A percentile compares a stretch with the other conserved stretches of the same genome.
These are phyloP conservation scores for Melinaea marsaeus DNA, from an alignment of 2,888 invertebrate genomes.

Conservation along the genomic window DNA sequence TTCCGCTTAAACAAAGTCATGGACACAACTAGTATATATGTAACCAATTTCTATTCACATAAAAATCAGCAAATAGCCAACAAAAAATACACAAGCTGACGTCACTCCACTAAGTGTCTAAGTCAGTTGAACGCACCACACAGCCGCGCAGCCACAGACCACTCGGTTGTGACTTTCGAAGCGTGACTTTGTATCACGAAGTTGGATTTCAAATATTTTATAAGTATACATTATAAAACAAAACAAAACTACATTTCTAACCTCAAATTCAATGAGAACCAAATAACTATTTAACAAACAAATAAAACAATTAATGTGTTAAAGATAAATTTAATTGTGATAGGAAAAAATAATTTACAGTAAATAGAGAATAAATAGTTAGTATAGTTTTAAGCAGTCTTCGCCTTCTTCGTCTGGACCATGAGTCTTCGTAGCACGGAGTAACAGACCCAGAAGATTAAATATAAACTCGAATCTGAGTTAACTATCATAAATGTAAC, in stretches of 20 bases:
- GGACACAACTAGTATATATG: too few species aligned
- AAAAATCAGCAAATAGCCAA: too few species aligned
- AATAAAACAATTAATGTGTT: not conserved
- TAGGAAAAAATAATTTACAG: not conserved
- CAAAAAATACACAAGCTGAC: not conserved
- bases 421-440: conserved; percentile 60
- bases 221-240: too few species aligned
- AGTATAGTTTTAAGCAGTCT: conserved; percentile 35
- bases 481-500: conserved; percentile 60
- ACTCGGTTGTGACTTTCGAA: conserved; percentile 11
- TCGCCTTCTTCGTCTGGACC: conserved; percentile 46
- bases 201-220: not conserved
- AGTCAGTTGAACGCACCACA: conserved; percentile 11
- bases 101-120: conserved; percentile 10
- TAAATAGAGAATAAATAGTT: not conserved
- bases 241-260: too few species aligned
- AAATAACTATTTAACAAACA: too few species aligned
- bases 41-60: too few species aligned
- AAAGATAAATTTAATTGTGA: not conserved
- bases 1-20: too few species aligned
- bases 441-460: conserved; percentile 65
- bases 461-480: conserved; percentile 61
- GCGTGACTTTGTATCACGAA: conserved; percentile 19
- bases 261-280: too few species aligned
- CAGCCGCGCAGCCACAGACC: not conserved